Percentiles rank a stretch among this genome's conserved stretches.
These are phyloP conservation scores for Candidula unifasciata DNA, from an alignment of 2,888 invertebrate genomes.

Conservation along the genomic window DNA sequence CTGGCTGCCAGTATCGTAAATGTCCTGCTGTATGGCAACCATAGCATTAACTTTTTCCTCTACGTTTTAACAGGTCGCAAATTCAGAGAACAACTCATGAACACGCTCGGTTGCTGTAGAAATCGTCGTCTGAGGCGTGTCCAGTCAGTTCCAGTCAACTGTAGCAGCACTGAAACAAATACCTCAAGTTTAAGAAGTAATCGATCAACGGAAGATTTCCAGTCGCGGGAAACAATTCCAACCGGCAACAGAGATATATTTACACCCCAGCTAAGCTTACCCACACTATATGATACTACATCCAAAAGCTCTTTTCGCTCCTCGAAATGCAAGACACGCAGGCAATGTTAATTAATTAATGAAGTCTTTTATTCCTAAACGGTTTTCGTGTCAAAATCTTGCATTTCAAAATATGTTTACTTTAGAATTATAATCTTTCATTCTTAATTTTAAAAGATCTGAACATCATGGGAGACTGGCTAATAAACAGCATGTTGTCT, in stretches of 20 bases:
- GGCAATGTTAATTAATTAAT: no score
- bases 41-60: slow-evolving; percentile 67
- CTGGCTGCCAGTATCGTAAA: slow-evolving; percentile 60
- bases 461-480: no score
- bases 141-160: background rate
- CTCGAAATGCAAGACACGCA: no score
- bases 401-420: no score
- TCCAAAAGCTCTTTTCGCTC: no score
- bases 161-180: slow-evolving; percentile 31
- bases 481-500: no score
- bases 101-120: slow-evolving; percentile 30
- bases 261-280: no score
- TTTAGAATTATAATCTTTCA: no score
- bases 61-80: slow-evolving; percentile 66
- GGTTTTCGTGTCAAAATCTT: no score
- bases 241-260: background rate
- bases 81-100: slow-evolving; percentile 63
- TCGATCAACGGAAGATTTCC: slow-evolving; percentile 2
- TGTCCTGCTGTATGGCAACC: slow-evolving; percentile 65
- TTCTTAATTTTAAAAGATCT: no score
- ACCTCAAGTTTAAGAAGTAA: slow-evolving; percentile 1
- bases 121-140: slow-evolving; percentile 12
- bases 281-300: no score
- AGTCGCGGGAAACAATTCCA: background rate
- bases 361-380: no score